phyloP scores from a whole-genome alignment of 2,113 vertebrate genomes.

The Orthonyx spaldingii region DNA sequence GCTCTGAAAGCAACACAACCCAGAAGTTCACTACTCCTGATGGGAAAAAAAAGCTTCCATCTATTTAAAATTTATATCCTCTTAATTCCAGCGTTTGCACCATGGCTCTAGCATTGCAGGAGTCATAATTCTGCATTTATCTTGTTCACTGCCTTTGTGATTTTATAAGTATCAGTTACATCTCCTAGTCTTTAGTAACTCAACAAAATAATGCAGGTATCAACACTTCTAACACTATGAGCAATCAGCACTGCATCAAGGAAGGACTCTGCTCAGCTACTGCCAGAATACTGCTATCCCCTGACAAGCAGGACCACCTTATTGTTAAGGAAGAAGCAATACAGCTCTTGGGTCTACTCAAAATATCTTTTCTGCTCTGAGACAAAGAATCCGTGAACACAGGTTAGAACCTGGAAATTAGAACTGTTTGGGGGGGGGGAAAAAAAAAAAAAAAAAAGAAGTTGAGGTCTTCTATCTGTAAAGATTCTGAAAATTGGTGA shows the following conservation, averaged over 20 bases:
- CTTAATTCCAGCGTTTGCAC: neutral
- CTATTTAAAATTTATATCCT: neutral
- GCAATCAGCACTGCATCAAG: neutral
- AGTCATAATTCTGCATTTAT: neutral
- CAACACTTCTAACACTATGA: neutral
- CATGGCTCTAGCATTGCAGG: neutral
- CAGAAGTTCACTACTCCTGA: neutral
- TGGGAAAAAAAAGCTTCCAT: neutral
- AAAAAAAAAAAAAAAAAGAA: neutral
- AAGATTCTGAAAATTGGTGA: neutral
- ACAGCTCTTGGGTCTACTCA: neutral
- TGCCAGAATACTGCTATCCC: neutral
- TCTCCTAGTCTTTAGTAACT: neutral
- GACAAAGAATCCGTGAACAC: neutral
- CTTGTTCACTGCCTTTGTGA: neutral
- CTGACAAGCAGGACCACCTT: neutral
- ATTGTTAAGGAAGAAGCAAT: neutral
- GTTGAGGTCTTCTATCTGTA: neutral
- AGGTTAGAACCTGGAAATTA: neutral
- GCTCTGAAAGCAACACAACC: neutral
- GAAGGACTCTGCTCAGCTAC: neutral
- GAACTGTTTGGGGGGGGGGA: neutral
- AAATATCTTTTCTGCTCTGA: neutral
- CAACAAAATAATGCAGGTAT: neutral
- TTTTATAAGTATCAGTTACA: neutral